Base-by-base conservation (phyloP, 2,888 invertebrate species). In the Thelaira solivaga region DNA sequence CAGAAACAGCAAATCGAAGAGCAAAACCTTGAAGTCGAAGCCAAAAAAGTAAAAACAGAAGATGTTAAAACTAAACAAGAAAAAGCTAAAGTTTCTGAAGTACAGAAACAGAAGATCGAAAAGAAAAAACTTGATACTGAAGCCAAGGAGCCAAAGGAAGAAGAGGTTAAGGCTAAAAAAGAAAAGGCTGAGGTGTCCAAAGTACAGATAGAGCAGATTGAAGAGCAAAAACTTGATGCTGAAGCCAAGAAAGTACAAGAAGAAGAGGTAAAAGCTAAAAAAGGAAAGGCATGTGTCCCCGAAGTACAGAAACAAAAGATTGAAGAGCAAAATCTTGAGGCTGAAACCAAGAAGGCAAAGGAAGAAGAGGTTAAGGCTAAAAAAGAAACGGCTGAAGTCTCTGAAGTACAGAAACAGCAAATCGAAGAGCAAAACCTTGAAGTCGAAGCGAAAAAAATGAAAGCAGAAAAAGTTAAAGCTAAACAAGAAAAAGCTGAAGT, bases 221-320 rank as follows among this genome's bases (percentile, higher is more conserved):
- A 61, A 45, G 57, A 62, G 2, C 67, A 76, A 18, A 67, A 45
- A 5, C 65, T 80, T 26, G 76, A 82, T 43, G 10, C 22, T 16
- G 47, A 53, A 1, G 45, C 62, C 20, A 64, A 71, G 18, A 72
- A 83, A 73, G 76, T 80, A 10, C 82, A 84, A 71, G 79, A 76
- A 55, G 82, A 39, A 10, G 53, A 62, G 13, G 0, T 62, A 1
- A 24, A 24, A 2, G 8, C 39, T 0, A 13, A 2, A 2, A 34
- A 6, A 4, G 34, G n/a, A 34, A 31, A 59, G 20, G 59, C 39
- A n/a, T 36, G 11, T 47, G n/a, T 18, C 8, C 11, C 13, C 4
- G 59, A 62, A n/a, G 18, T 62, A 6, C 29, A 36, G 24, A 13
- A 7, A 0, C 10, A 47, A 0, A 36, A 64, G n/a, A 6, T 11